phyloP scores from a whole-genome alignment of 1,140 invertebrate genomes.

The Tetramorium parvispinum region DNA sequence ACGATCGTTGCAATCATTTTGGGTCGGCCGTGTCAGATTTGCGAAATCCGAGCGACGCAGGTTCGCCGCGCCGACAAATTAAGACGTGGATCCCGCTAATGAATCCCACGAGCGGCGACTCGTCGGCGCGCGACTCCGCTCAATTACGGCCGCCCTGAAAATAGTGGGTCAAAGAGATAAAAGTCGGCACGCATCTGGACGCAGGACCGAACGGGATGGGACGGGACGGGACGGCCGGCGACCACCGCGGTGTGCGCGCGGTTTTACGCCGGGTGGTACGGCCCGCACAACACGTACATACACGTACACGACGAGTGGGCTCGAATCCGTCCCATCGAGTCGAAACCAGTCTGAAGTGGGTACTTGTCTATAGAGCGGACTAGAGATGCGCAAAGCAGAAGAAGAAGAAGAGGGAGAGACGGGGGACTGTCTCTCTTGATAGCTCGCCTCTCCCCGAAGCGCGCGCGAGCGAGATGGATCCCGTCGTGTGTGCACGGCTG shows the following conservation, averaged over 20 bases:
- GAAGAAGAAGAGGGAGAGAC: not conserved
- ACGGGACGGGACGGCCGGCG: not conserved
- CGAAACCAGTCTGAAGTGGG: constrained; percentile 60
- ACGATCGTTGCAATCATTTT: not conserved
- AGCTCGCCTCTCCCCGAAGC: constrained; percentile 61
- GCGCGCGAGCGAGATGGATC: constrained; percentile 29
- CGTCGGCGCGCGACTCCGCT: constrained; percentile 29
- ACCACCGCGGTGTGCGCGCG: constrained; percentile 31
- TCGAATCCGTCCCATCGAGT: constrained; percentile 20
- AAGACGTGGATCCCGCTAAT: constrained; percentile 43
- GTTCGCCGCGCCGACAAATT: constrained; percentile 5
- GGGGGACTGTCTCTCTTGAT: constrained; percentile 28
- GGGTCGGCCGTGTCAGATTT: not conserved
- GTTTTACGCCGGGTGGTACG: constrained; percentile 6
- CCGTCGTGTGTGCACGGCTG: constrained; percentile 42
- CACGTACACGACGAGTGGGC: constrained; percentile 1
- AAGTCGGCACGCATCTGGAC: constrained; percentile 54
- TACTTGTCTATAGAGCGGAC: constrained; percentile 41
- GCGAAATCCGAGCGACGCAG: not conserved
- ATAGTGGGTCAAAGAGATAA: constrained; percentile 53
- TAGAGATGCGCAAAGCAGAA: constrained; percentile 40
- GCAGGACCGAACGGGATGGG: not conserved
- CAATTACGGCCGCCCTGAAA: constrained; percentile 57
- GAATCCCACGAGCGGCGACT: constrained; percentile 15
- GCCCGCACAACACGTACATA: not conserved